These are phyloP conservation scores for Trilocha varians DNA, from an alignment of 2,888 invertebrate species.

Conservation along the genomic window DNA sequence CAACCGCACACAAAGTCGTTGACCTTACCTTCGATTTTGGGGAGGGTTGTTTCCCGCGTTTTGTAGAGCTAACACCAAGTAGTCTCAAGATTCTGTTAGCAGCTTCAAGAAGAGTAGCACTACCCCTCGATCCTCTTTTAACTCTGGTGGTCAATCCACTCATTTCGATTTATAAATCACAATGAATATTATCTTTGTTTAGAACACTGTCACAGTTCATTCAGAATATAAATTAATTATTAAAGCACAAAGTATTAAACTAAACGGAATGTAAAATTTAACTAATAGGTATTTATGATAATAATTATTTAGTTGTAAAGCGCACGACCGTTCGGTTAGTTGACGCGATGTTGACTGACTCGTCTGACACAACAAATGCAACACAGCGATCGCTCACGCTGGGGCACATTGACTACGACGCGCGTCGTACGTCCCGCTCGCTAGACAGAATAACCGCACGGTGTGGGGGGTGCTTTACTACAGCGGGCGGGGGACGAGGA, in stretches of 20 bases:
- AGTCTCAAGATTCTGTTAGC: constrained; percentile 70
- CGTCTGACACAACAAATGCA: constrained; percentile 29
- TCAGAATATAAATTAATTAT: constrained; percentile 16
- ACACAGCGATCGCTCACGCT: constrained; percentile 28
- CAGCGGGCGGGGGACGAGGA: constrained; percentile 4
- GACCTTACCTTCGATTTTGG: constrained; percentile 70
- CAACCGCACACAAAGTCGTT: constrained; percentile 37
- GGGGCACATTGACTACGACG: constrained; percentile 45
- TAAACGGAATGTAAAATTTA: constrained; percentile 40
- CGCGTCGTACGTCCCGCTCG: constrained; percentile 42
- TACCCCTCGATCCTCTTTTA: constrained; percentile 71
- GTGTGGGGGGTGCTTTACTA: constrained; percentile 10
- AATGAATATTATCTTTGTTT: constrained; percentile 50
- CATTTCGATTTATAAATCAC: constrained; percentile 65
- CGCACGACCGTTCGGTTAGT: constrained; percentile 41
- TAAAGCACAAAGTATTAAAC: background rate
- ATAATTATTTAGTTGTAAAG: too few relatives aligned
- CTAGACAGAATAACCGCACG: constrained; percentile 64
- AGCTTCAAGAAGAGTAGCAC: constrained; percentile 69
- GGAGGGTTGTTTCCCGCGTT: constrained; percentile 72
- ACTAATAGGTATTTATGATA: constrained; percentile 22
- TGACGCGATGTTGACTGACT: constrained; percentile 61
- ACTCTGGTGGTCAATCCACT: constrained; percentile 71
- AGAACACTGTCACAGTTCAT: constrained; percentile 60
- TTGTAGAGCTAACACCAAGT: constrained; percentile 67